Evolutionary conservation across 37 sponge, comb jelly and placozoan genomes (phyloP), one percentile per base, ranked within the genome.

Genomic region (Amphimedon queenslandica): DNA sequence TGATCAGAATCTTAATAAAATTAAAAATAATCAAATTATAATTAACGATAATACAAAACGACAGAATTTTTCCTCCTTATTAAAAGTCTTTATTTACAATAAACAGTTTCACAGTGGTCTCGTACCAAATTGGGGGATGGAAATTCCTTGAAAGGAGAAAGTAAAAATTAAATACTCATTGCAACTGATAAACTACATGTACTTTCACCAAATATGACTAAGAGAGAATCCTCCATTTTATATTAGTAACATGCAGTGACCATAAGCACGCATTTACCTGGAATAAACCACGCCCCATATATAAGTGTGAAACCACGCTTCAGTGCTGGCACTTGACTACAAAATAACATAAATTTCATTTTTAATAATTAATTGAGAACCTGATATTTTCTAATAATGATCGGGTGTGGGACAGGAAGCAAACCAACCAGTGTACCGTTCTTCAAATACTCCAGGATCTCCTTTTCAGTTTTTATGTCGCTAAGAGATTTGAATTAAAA

Each of bases 391-490:
- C 97, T 72, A 28, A 96, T 93, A 60, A 96, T 84, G 37, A 96
- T 96, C 37, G 97, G 97, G 51, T 96, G 97, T 40, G 97, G 97
- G 0, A 96, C 93, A 11, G 97, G 97, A 0, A 96, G 88, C 27
- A 96, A 80, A 0, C 97, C 97, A 23, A 96, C 97, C 42, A 96
- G 79, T 16, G 97, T 96, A 6, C 97, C 97, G 53, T 96, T 89
- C 80, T 87, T 94, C 27, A 96, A 74, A 65, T 94, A 96, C 34
- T 86, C 88, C 66, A 96, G 64, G 20, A 96, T 90, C 69, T 90
- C 94, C 1, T 77, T 83, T 63, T 96, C 97, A 69, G 73, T 74
- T 55, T 79, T 90, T 29, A 90, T 79, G 55, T 90, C 75, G 70
- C 90, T 89, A 61, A 1, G 1, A 18, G 33, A 29, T 21, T 2